These are phyloP conservation scores for Stegostoma tigrinum DNA, from an alignment of 2,113 vertebrate genomes.

Conservation along the genomic window DNA sequence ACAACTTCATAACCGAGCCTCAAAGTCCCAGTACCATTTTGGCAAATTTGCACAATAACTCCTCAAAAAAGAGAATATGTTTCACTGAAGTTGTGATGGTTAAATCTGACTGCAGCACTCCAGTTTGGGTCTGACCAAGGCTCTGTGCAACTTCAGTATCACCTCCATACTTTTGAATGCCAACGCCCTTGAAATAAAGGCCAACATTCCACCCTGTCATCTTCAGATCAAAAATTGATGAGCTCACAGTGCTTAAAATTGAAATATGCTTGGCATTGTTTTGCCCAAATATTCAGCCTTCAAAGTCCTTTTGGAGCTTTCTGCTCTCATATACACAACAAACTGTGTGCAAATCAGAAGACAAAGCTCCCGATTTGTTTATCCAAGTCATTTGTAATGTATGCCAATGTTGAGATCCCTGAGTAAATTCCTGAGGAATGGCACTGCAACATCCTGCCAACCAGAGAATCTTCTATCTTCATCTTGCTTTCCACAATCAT, in stretches of 20 bases:
- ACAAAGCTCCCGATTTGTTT: background rate
- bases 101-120: background rate
- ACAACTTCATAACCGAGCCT: background rate
- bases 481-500: background rate
- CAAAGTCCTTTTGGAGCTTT: background rate
- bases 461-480: background rate
- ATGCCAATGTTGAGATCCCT: background rate
- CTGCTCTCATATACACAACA: background rate
- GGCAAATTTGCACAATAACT: background rate
- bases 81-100: background rate
- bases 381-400: background rate
- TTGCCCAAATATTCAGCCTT: background rate
- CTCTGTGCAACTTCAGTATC: background rate
- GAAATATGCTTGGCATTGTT: background rate
- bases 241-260: background rate
- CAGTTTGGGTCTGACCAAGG: background rate
- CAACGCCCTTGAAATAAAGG: background rate
- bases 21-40: background rate
- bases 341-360: background rate
- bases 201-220: background rate
- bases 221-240: background rate
- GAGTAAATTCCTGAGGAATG: background rate
- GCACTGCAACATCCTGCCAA: background rate
- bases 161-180: background rate
- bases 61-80: background rate